Percentiles rank a stretch among this genome's conserved stretches.
Evolutionary conservation across 1,140 invertebrate species (phyloP).

Genomic region (Solenopsis invicta): DNA sequence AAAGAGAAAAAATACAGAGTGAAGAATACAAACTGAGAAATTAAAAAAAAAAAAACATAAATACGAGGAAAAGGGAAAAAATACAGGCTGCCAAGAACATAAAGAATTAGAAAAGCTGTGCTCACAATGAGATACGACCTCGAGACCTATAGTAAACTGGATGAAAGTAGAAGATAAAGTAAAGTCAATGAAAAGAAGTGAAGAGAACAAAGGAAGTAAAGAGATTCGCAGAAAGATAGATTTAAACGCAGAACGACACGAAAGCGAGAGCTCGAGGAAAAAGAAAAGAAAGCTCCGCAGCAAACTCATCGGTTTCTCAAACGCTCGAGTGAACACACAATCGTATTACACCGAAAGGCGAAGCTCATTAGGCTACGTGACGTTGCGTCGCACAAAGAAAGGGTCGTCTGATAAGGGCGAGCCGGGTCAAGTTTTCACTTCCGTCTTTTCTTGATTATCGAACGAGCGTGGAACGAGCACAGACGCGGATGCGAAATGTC

Average conservation of each 20-base stretch:
- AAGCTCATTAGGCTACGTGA: conserved; percentile 47
- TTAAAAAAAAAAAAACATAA: neutral
- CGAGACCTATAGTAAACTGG: neutral
- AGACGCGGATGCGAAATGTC: conserved; percentile 38
- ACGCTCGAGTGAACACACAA: conserved; percentile 26
- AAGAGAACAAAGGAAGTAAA: neutral
- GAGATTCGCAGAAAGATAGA: conserved; percentile 11
- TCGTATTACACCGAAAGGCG: conserved; percentile 26
- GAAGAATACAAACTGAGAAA: no score
- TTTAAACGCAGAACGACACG: neutral
- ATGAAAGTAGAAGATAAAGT: conserved; percentile 7
- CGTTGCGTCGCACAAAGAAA: conserved; percentile 31
- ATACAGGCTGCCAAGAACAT: neutral
- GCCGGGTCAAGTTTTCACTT: conserved; percentile 44
- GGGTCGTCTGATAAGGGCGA: conserved; percentile 23
- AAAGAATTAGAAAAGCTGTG: neutral
- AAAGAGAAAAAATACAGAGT: neutral
- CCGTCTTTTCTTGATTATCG: conserved; percentile 51
- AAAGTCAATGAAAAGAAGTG: conserved; percentile 2
- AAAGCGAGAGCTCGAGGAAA: neutral
- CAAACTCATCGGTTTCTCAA: neutral
- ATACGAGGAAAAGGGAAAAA: neutral
- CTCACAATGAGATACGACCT: neutral
- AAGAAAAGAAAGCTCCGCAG: conserved; percentile 5
- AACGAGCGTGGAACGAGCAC: conserved; percentile 6